Base-by-base conservation (phyloP, 2,113 vertebrate genomes). In the Thomomys bottae region DNA sequence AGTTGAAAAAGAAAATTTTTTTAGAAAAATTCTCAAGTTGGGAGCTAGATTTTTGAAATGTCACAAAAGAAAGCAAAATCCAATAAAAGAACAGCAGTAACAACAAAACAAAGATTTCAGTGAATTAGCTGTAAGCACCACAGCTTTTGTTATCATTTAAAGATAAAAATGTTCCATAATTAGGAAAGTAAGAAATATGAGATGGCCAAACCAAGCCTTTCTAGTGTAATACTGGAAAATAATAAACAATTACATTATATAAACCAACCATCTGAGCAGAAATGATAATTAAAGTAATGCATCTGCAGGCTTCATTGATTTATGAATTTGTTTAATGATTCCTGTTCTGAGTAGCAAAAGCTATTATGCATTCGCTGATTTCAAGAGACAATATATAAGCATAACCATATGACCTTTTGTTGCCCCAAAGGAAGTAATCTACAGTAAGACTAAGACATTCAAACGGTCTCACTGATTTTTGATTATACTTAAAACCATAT, bases 261-360 rank as follows among this genome's bases (percentile, higher is more conserved):
- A 98, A 98, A 98, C 97, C 97, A 99, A 98, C 97, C 97, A 93
- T 98, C 98, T 98, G 98, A 98, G 97, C 95, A 98, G 98, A 98
- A 98, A 98, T 98, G 88, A 98, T 99, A 98, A 98, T 99, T 98
- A 98, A 98, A 98, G 97, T 98, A 98, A 98, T 98, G 98, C 98
- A 98, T 98, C 96, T 97, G 97, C 97, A 97, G 98, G 98, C 98
- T 98, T 98, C 98, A 98, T 97, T 98, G 98, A 98, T 98, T 99
- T 98, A 98, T 98, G 98, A 98, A 98, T 98, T 98, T 98, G 98
- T 98, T 98, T 99, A 99, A 98, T 98, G 98, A 98, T 98, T 98
- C 98, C 98, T 98, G 97, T 97, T 98, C 96, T 91, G 92, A 97
- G 97, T 96, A 98, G 98, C 95, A 97, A 96, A 97, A 97, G 93